Evolutionary conservation across 2,113 vertebrate genomes (phyloP), one percentile per base, ranked within the genome.

Genomic region (Antennarius striatus): DNA sequence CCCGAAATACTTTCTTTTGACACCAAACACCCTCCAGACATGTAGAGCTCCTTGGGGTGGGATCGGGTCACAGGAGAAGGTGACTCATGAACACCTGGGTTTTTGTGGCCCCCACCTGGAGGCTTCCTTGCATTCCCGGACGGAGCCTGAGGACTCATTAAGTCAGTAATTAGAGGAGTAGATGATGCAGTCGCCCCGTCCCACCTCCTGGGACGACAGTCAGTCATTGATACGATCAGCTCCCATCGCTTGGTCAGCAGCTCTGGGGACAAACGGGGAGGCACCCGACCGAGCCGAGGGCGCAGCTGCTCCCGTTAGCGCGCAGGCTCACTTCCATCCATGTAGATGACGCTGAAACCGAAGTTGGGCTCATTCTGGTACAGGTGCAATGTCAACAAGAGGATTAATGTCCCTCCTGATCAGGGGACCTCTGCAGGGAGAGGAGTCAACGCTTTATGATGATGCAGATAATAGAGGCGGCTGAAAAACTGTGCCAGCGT

Each of bases 81-180:
- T 86, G 83, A 86, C 85, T 82, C 71, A 80, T 85, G 66, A 80
- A 63, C 57, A 55, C 50, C 43, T 6, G 36, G 45, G 22, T 22
- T 51, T 47, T 8, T 11, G 42, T 6, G 0, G n/a, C 29, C 29
- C 12, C 22, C 71, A 80, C 75, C 74, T 4, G 16, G 59, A 73
- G 73, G 57, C 32, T 36, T 67, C 71, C 67, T 22, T 49, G 29
- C 69, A 55, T 57, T 46, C 45, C 48, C 39, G 63, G 73, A 59
- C 68, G 48, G 54, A 70, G 59, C 64, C 82, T 68, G 59, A 87
- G 71, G 80, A 81, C 75, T 91, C 86, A 88, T 89, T 88, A 88
- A 60, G 69, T 68, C 73, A 75, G 80, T 86, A 87, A 91, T 91
- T 84, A 89, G 80, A 73, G 40, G 45, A 78, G 54, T 74, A 69